Evolutionary conservation across 2,113 vertebrate genomes (phyloP).

Genomic region (Hippopotamus amphibius): DNA sequence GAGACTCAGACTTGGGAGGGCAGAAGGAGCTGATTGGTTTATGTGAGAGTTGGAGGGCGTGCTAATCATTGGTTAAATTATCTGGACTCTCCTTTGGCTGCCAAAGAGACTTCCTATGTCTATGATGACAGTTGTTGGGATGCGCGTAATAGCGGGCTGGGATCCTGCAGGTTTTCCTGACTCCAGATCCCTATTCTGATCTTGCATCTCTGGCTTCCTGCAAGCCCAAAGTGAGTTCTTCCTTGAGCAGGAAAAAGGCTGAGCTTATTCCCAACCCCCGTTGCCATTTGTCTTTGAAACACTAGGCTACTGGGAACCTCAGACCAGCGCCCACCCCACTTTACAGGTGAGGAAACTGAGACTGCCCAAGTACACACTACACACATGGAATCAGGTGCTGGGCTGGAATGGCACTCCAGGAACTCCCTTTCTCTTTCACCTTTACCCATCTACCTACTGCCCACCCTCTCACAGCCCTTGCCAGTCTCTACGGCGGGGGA

Average conservation of each 20-base stretch:
- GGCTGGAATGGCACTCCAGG: background rate
- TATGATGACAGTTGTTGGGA: background rate
- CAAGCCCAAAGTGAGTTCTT: background rate
- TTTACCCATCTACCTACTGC: background rate
- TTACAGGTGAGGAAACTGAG: constrained; percentile 12
- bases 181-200: background rate
- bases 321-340: background rate
- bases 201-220: background rate
- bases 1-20: background rate
- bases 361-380: background rate
- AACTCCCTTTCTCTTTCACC: background rate
- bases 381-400: background rate
- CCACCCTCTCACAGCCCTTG: background rate
- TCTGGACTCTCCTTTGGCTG: background rate
- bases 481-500: background rate
- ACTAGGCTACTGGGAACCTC: background rate
- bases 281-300: background rate
- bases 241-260: background rate
- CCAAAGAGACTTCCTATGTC: constrained; percentile 22
- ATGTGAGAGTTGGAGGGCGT: too few relatives aligned
- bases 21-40: background rate
- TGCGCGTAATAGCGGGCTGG: background rate
- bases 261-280: background rate
- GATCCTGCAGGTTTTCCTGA: background rate
- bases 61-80: background rate